Evolutionary conservation across 1,140 invertebrate species (phyloP).

Genomic region (Pantala flavescens): DNA sequence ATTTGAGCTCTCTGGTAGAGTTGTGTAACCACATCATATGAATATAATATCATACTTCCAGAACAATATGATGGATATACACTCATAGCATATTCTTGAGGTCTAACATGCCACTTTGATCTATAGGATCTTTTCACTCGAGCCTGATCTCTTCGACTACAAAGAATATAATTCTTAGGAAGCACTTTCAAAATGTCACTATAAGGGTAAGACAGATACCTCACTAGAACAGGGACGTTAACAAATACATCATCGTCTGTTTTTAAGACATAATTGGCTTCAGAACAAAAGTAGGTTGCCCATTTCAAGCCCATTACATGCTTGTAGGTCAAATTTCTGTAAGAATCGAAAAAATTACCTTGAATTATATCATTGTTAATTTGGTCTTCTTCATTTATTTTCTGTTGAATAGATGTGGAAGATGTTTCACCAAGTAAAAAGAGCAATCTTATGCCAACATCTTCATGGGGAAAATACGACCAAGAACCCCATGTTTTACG

Average conservation of each 20-base stretch:
- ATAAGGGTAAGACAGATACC: conserved; percentile 20
- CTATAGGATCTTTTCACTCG: conserved; percentile 42
- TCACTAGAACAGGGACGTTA: conserved; percentile 40
- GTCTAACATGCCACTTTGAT: conserved; percentile 68
- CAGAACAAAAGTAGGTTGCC: conserved; percentile 50
- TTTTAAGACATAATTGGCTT: conserved; percentile 63
- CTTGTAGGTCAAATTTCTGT: conserved; percentile 79
- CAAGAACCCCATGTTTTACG: conserved; percentile 52
- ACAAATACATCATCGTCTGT: conserved; percentile 72
- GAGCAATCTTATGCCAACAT: conserved; percentile 38
- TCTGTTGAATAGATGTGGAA: conserved; percentile 32
- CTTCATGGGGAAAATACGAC: conserved; percentile 13
- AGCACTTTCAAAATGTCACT: conserved; percentile 30
- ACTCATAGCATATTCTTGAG: conserved; percentile 49
- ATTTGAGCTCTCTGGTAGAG: conserved; percentile 53
- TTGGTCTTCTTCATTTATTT: conserved; percentile 47
- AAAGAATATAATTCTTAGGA: conserved; percentile 36
- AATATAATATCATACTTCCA: conserved; percentile 65
- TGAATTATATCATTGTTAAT: conserved; percentile 61
- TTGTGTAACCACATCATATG: conserved; percentile 52
- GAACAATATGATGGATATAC: conserved; percentile 62
- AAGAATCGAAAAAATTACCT: conserved; percentile 65
- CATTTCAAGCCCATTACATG: conserved; percentile 77
- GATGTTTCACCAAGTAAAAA: conserved; percentile 57
- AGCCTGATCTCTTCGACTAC: conserved; percentile 37